Evolutionary conservation across 1,140 invertebrate species (phyloP).

Genomic region (Zaprionus inermis): DNA sequence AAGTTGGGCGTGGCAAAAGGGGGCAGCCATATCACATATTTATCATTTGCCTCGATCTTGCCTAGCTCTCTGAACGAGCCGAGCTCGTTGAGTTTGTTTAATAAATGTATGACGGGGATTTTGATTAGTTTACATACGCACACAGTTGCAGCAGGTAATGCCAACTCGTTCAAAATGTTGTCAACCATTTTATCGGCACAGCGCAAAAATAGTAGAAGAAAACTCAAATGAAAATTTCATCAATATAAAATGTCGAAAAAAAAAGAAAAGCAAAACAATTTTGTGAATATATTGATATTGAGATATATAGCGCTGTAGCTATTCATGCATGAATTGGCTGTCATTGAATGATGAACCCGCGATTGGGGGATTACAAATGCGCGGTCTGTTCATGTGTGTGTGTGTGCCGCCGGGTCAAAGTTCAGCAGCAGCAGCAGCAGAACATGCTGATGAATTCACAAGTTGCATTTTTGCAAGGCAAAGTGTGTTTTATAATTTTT

Average conservation of each 20-base stretch:
- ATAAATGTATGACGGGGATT: conserved; percentile 64
- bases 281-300: conserved; percentile 20
- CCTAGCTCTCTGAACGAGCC: conserved; percentile 19
- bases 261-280: background rate
- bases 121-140: conserved; percentile 58
- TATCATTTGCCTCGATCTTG: background rate
- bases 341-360: conserved; percentile 33
- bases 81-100: conserved; percentile 57
- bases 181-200: conserved; percentile 33
- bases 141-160: conserved; percentile 13
- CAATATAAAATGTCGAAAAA: conserved; percentile 29
- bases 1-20: background rate
- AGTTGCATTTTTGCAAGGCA: conserved; percentile 8
- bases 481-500: conserved; percentile 7
- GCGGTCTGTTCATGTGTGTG: background rate
- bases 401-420: conserved; percentile 2
- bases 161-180: conserved; percentile 28
- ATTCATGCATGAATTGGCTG: conserved; percentile 40
- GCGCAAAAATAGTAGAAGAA: background rate
- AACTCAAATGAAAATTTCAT: conserved; percentile 38
- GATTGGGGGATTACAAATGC: conserved; percentile 19
- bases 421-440: background rate
- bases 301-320: background rate
- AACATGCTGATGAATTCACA: conserved; percentile 20
- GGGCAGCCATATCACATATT: background rate